Percentiles rank a stretch among this genome's conserved stretches.
Evolutionary conservation across 2,888 invertebrate genomes (phyloP).

Genomic region (Diadegma fenestrale): DNA sequence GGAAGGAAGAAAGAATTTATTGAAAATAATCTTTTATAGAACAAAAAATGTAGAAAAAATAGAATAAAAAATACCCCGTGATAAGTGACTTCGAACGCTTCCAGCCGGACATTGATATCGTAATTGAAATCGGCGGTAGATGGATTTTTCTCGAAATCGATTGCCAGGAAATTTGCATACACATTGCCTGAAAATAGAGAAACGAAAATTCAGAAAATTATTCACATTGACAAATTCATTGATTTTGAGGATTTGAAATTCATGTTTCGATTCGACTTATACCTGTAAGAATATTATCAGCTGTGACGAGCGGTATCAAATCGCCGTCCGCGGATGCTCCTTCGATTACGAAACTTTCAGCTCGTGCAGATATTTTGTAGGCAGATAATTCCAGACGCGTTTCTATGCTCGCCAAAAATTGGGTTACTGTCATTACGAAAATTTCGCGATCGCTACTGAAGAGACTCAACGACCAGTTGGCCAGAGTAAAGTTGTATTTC

Average conservation of each 20-base stretch:
- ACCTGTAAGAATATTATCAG: slow-evolving; percentile 86
- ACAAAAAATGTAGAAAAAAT: no score
- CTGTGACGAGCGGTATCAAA: slow-evolving; percentile 89
- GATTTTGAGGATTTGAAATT: background rate
- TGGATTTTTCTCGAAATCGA: slow-evolving; percentile 91
- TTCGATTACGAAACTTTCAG: slow-evolving; percentile 92
- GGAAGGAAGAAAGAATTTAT: no score
- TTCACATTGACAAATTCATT: background rate
- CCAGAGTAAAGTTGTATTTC: slow-evolving; percentile 91
- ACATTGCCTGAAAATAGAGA: slow-evolving; percentile 85
- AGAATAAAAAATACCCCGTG: slow-evolving; percentile 87
- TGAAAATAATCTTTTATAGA: no score
- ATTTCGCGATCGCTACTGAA: slow-evolving; percentile 90
- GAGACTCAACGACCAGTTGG: slow-evolving; percentile 90
- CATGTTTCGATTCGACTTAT: background rate
- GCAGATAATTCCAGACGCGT: slow-evolving; percentile 89
- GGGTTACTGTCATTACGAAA: slow-evolving; percentile 90
- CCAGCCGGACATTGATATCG: slow-evolving; percentile 89
- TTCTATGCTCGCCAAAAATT: slow-evolving; percentile 89
- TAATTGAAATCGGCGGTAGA: slow-evolving; percentile 89
- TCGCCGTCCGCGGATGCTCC: slow-evolving; percentile 90
- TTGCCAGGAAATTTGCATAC: slow-evolving; percentile 89
- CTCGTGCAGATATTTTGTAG: slow-evolving; percentile 89
- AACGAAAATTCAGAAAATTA: background rate
- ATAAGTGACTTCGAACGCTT: slow-evolving; percentile 91